Percentiles rank a stretch among this genome's conserved stretches.
Conservation (phyloP, 2,888 invertebrate genomes). For the Heteropelma amictum region DNA sequence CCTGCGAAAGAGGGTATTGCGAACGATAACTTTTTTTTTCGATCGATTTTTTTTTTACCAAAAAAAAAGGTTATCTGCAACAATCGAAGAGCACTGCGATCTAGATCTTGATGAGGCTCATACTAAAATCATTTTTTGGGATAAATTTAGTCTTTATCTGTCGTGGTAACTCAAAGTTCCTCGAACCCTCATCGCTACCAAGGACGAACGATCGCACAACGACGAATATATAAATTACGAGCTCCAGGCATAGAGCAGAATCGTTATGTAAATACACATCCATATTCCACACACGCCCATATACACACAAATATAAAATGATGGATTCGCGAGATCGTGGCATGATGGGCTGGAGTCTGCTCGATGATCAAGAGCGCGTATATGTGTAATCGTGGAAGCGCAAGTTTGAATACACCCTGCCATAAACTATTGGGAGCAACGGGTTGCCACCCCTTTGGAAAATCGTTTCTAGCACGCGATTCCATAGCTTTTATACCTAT, state of each 20-base stretch:
- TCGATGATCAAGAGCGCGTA: slow-evolving; percentile 47
- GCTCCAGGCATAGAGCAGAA: slow-evolving; percentile 31
- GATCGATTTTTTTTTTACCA: too few relatives aligned
- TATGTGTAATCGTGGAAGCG: slow-evolving; percentile 54
- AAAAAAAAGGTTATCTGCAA: too few relatives aligned
- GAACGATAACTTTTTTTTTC: too few relatives aligned
- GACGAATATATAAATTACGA: slow-evolving; percentile 49
- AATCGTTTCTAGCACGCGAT: slow-evolving; percentile 3
- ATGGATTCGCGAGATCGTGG: not conserved
- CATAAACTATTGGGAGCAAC: slow-evolving; percentile 47
- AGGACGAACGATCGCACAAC: slow-evolving; percentile 6
- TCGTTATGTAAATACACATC: slow-evolving; percentile 30
- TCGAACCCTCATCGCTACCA: not conserved
- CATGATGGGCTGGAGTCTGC: not conserved
- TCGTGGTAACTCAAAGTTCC: not conserved
- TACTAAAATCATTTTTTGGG: too few relatives aligned
- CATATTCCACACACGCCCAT: too few relatives aligned
- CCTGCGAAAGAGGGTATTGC: too few relatives aligned
- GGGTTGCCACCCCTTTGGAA: slow-evolving; percentile 3
- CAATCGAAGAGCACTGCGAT: too few relatives aligned
- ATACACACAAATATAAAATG: not conserved
- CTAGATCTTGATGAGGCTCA: too few relatives aligned
- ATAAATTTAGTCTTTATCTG: too few relatives aligned
- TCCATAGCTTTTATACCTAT: slow-evolving; percentile 6
- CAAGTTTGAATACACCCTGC: slow-evolving; percentile 45